Evolutionary conservation across 2,888 invertebrate genomes (phyloP).

Genomic region (Drosophila aldrichi): DNA sequence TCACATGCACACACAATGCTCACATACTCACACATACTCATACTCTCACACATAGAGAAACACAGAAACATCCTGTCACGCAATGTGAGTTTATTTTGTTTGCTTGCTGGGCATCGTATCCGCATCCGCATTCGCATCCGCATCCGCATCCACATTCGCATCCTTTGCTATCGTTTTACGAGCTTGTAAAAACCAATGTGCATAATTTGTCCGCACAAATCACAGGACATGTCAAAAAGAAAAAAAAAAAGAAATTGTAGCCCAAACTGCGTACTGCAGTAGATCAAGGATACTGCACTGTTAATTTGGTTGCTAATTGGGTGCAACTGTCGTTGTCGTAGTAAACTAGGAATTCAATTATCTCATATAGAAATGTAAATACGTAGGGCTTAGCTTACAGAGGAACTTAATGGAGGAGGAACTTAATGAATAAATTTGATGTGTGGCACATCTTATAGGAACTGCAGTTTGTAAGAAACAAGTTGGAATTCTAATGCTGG

Average conservation of each 20-base stretch:
- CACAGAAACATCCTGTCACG: conserved; percentile 52
- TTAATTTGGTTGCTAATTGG: conserved; percentile 65
- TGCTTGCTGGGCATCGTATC: conserved; percentile 42
- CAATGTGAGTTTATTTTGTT: conserved; percentile 67
- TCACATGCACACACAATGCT: neutral
- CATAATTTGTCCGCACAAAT: conserved; percentile 72
- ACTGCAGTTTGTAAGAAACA: too few species aligned
- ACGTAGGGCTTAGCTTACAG: too few species aligned
- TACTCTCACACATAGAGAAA: neutral
- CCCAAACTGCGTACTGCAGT: conserved; percentile 18
- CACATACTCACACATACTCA: neutral
- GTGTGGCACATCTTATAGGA: too few species aligned
- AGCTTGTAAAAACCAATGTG: conserved; percentile 61
- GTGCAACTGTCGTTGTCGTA: too few species aligned
- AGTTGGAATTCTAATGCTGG: too few species aligned
- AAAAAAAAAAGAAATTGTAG: neutral
- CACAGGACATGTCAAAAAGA: conserved; percentile 15
- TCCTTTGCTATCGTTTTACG: conserved; percentile 41
- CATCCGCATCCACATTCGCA: conserved; percentile 3
- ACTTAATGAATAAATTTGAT: too few species aligned
- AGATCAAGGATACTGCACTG: conserved; percentile 35
- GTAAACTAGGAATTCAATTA: too few species aligned
- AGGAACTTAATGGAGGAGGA: too few species aligned
- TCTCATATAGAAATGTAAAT: too few species aligned
- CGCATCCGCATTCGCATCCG: conserved; percentile 8